Conservation (phyloP, 2,888 invertebrate species). For the Tipula helvola region DNA sequence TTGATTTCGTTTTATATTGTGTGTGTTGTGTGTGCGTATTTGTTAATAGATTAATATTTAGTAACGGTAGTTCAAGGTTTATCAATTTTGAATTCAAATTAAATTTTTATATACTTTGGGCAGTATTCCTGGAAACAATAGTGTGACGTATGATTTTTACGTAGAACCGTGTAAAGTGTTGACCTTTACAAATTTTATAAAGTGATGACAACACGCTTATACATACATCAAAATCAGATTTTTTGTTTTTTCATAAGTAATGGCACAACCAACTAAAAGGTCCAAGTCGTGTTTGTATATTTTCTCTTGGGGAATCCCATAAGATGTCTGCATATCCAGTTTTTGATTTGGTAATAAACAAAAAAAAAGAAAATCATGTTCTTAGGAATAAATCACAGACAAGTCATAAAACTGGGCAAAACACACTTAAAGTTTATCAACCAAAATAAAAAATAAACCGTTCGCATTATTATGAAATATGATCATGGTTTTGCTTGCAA, state of each 20-base stretch:
- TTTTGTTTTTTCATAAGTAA: too few relatives aligned
- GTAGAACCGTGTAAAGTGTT: neutral
- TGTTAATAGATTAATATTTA: neutral
- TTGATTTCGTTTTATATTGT: neutral
- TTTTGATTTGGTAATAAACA: neutral
- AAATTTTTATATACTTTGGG: neutral
- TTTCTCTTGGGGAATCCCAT: neutral
- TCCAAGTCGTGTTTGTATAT: neutral
- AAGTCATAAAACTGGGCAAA: neutral
- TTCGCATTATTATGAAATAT: neutral
- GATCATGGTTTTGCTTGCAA: neutral
- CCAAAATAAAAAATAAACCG: neutral
- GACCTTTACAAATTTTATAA: neutral
- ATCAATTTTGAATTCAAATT: neutral
- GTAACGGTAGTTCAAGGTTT: neutral
- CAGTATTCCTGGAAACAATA: neutral
- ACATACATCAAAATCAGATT: too few relatives aligned
- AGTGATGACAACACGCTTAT: too few relatives aligned
- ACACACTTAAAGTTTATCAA: neutral
- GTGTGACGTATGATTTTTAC: neutral
- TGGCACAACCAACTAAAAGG: neutral
- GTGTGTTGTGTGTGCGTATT: neutral
- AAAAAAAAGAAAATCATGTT: neutral
- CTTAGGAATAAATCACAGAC: neutral
- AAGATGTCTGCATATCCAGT: neutral